These are phyloP conservation scores for Bruchidius siliquastri DNA, from an alignment of 2,888 invertebrate species.

Conservation along the genomic window DNA sequence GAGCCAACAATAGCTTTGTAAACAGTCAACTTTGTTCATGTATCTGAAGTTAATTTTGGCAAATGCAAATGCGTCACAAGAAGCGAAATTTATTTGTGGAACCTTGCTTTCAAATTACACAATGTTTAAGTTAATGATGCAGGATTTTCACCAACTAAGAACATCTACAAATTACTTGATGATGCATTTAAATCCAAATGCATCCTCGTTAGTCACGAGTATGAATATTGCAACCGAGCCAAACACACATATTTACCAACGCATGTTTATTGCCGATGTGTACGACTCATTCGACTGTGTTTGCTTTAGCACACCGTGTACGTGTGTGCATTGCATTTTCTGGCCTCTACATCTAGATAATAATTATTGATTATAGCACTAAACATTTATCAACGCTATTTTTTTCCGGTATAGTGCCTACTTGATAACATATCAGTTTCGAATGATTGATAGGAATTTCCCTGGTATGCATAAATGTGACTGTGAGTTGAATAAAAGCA, in stretches of 20 bases:
- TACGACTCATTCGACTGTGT: neutral
- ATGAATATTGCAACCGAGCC: neutral
- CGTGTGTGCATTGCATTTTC: neutral
- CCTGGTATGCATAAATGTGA: no score
- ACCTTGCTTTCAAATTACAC: no score
- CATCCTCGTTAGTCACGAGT: neutral
- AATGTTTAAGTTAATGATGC: no score
- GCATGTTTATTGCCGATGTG: neutral
- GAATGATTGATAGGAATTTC: no score
- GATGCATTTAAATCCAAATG: neutral
- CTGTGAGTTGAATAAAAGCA: no score
- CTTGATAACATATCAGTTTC: neutral
- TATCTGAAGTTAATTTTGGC: no score
- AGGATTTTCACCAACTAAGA: no score
- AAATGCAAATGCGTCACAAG: no score
- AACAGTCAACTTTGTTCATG: no score
- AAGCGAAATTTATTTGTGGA: no score
- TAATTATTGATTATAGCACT: neutral
- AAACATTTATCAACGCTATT: neutral
- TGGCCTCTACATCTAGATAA: neutral
- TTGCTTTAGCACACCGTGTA: neutral
- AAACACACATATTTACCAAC: neutral
- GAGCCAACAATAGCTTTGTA: no score
- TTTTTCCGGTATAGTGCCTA: neutral
- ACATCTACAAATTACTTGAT: no score